Evolutionary conservation across 2,888 invertebrate species (phyloP).

Genomic region (Tiliacea citrago): DNA sequence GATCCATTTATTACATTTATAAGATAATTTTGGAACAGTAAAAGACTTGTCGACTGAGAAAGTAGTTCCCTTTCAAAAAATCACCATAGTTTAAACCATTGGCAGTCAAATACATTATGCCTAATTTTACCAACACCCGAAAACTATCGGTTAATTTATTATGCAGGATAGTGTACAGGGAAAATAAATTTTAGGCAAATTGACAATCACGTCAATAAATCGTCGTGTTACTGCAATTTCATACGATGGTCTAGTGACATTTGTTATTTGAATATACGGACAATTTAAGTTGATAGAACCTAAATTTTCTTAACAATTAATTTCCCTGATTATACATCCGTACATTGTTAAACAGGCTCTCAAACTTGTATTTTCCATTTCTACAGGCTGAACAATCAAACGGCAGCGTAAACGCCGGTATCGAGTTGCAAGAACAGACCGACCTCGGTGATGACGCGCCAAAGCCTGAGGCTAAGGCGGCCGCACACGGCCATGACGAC

Average conservation of each 20-base stretch:
- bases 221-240: no score
- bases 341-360: neutral
- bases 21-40: no score
- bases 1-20: no score
- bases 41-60: no score
- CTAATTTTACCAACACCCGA: neutral
- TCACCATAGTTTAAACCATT: no score
- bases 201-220: no score
- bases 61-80: no score
- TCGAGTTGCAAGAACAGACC: slow-evolving; percentile 91
- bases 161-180: no score
- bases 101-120: no score
- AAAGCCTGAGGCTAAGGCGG: slow-evolving; percentile 64
- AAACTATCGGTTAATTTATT: no score
- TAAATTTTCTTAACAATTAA: neutral
- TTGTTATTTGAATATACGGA: neutral
- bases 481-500: slow-evolving; percentile 84
- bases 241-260: neutral
- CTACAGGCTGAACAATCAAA: slow-evolving; percentile 86
- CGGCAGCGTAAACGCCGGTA: slow-evolving; percentile 92
- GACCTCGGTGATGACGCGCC: slow-evolving; percentile 77
- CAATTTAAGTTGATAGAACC: neutral
- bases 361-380: neutral
- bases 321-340: neutral
- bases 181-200: no score